Conservation (phyloP, 2,797 vertebrate species). For the Threskiornis aethiopicus region DNA sequence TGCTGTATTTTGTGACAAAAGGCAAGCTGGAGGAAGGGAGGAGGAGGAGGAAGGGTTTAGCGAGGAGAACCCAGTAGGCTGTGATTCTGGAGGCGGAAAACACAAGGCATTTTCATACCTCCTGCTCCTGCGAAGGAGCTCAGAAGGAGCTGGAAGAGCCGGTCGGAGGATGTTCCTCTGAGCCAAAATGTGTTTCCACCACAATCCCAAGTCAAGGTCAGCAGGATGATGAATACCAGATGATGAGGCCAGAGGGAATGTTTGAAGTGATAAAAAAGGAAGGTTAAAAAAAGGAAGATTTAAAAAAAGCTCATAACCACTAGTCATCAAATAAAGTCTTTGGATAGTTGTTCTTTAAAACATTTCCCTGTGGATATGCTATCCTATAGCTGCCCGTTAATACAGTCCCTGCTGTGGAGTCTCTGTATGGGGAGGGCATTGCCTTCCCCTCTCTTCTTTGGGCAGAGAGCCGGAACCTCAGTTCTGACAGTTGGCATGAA, state of each 20-base stretch:
- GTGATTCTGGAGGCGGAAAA: neutral
- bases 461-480: neutral
- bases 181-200: neutral
- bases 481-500: neutral
- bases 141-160: neutral
- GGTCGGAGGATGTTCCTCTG: neutral
- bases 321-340: neutral
- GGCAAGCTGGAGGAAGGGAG: neutral
- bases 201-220: neutral
- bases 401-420: neutral
- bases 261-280: neutral
- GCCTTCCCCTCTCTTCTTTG: neutral
- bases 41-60: neutral
- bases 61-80: neutral
- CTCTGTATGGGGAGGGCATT: accelerated
- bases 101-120: neutral
- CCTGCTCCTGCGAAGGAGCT: neutral
- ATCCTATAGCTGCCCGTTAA: accelerated
- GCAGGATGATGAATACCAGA: neutral
- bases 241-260: neutral
- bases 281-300: neutral
- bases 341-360: neutral
- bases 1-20: neutral
- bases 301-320: neutral
- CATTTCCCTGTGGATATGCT: neutral